Conservation (phyloP, 2,797 vertebrate species). For the Coregonus ussuriensis region DNA sequence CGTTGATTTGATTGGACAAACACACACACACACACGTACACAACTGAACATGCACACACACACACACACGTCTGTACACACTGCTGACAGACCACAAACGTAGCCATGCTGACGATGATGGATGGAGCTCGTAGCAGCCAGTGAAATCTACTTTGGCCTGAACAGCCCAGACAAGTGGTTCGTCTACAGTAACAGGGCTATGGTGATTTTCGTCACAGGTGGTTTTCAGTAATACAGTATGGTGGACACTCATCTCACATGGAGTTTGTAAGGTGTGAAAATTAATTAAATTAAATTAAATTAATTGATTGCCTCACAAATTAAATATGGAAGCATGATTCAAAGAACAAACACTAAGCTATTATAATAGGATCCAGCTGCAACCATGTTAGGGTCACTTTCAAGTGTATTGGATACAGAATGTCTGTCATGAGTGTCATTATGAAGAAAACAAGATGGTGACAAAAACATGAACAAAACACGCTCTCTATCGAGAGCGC, state of each 20-base stretch:
- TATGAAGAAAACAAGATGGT: conserved; percentile 47
- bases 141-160: conserved; percentile 72
- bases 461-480: conserved; percentile 47
- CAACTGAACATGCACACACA: conserved; percentile 7
- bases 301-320: background rate
- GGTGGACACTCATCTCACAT: conserved; percentile 53
- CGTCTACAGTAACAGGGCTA: conserved; percentile 56
- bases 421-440: conserved; percentile 13
- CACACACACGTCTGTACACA: conserved; percentile 29
- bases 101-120: conserved; percentile 72
- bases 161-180: conserved; percentile 67
- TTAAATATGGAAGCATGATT: background rate
- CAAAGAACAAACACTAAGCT: background rate
- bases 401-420: background rate
- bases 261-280: background rate
- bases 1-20: background rate
- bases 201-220: conserved; percentile 67
- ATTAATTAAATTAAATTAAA: background rate
- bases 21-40: conserved; percentile 39
- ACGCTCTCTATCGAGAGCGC: conserved; percentile 40
- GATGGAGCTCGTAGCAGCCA: conserved; percentile 72
- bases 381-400: background rate
- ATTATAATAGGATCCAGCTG: background rate
- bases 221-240: conserved; percentile 43
- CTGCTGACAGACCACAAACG: conserved; percentile 75